Base-by-base conservation (phyloP, 2,888 invertebrate species). In the Caradrina kadenii region DNA sequence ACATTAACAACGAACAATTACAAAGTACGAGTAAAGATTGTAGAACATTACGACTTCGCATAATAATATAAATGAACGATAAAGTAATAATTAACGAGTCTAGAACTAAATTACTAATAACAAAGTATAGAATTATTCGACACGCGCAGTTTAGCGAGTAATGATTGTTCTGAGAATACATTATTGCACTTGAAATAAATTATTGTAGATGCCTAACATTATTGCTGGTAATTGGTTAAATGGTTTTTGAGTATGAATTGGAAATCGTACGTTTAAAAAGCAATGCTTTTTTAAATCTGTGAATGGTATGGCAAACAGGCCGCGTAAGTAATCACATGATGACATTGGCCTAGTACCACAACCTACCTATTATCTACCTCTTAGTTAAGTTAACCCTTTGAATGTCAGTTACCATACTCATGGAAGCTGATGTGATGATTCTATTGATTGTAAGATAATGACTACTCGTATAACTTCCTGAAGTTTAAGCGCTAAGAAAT, bases 11-110 rank as follows among this genome's bases (percentile, higher is more conserved):
- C 19, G 19, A 59, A 26, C 50, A 54, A 42, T 60, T 53, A 73
- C 69, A 69, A 78, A 56, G 55, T 69, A 42, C 7, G 1, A 22
- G 15, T 61, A 31, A 39, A 63, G 49, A 63, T 61, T 73, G 61
- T 63, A 55, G n/a, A 63, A 52, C 19, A 68, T 78, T 69, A 67
- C 63, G 54, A 67, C 50, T 69, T 61, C 65, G 66, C 77, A 42
- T 78, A 39, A 61, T 50, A 45, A 55, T 69, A 69, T 63, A 52
- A 71, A 66, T 52, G 3, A 62, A 60, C 75, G 8, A 62, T 81
- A 79, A 74, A 74, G 49, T 65, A 79, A 69, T 69, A 71, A 80
- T 77, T 69, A 72, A 67, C 63, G 19, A 73, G 70, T 55, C 52
- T 68, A 49, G 39, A 61, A 60, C 56, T 54, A 76, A 76, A 68